These are phyloP conservation scores for Euglossa dilemma DNA, from an alignment of 1,140 invertebrate species.

Conservation along the genomic window DNA sequence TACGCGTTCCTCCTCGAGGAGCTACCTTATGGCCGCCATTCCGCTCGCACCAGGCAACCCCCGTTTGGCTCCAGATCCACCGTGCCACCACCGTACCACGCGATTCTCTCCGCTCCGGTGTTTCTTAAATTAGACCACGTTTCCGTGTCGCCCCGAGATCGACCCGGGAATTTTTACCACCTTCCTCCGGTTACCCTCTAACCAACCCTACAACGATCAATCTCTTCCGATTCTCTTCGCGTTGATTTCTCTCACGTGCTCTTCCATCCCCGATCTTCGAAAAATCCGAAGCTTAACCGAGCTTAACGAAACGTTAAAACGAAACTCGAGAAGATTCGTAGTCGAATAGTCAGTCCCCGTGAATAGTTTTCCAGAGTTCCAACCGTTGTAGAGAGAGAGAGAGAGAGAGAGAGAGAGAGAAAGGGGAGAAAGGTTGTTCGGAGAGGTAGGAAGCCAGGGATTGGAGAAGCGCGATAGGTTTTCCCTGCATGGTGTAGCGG, in stretches of 20 bases:
- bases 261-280: not conserved
- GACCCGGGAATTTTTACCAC: not conserved
- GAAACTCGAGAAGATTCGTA: too few relatives aligned
- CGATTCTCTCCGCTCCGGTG: constrained; percentile 17
- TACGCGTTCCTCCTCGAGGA: constrained; percentile 48
- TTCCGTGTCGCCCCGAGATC: constrained; percentile 7
- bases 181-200: not conserved
- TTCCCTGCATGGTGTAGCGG: not conserved
- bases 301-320: too few relatives aligned
- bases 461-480: constrained; percentile 2
- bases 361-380: not conserved
- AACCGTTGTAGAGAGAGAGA: too few relatives aligned
- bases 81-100: constrained; percentile 12
- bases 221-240: not conserved
- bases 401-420: too few relatives aligned
- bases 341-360: too few relatives aligned
- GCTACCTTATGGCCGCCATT: constrained; percentile 53
- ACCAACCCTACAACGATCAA: not conserved
- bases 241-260: not conserved
- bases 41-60: constrained; percentile 28
- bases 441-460: not conserved
- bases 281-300: too few relatives aligned
- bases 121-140: constrained; percentile 49
- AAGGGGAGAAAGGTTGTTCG: not conserved
- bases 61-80: constrained; percentile 18